phyloP scores from a whole-genome alignment of 2,113 vertebrate genomes.

The Cephalopterus ornatus region DNA sequence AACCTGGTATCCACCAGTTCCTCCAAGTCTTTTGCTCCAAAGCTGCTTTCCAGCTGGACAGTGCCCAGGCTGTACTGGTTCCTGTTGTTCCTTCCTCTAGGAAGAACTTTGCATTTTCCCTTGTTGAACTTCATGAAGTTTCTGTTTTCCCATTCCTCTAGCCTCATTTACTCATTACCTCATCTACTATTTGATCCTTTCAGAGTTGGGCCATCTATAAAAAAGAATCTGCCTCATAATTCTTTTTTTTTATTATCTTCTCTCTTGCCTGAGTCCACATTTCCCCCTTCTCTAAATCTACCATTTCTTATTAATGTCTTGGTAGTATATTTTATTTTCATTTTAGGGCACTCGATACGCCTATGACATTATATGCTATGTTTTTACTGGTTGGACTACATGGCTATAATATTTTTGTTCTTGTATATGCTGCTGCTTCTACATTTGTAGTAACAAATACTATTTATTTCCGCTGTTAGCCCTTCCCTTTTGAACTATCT shows the following conservation, averaged over 20 bases:
- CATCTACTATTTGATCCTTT: neutral
- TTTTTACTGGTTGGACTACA: neutral
- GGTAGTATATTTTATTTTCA: neutral
- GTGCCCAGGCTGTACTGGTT: neutral
- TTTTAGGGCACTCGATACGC: neutral
- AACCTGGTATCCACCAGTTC: neutral
- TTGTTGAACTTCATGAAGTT: neutral
- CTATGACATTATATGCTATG: neutral
- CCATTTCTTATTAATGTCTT: neutral
- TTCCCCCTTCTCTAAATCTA: neutral
- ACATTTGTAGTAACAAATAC: neutral
- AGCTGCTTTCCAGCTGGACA: neutral
- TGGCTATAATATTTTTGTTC: neutral
- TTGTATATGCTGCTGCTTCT: neutral
- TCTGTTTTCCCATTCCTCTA: neutral
- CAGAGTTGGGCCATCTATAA: neutral
- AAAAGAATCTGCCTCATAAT: neutral
- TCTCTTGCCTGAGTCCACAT: neutral
- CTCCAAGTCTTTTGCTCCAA: neutral
- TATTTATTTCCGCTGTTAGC: neutral
- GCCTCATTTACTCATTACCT: no score
- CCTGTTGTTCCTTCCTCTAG: neutral
- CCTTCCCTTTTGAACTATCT: neutral
- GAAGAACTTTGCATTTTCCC: neutral
- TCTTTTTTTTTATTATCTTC: neutral